Evolutionary conservation across 1,140 invertebrate genomes (phyloP), one percentile per base, ranked within the genome.

Genomic region (Penaeus chinensis): DNA sequence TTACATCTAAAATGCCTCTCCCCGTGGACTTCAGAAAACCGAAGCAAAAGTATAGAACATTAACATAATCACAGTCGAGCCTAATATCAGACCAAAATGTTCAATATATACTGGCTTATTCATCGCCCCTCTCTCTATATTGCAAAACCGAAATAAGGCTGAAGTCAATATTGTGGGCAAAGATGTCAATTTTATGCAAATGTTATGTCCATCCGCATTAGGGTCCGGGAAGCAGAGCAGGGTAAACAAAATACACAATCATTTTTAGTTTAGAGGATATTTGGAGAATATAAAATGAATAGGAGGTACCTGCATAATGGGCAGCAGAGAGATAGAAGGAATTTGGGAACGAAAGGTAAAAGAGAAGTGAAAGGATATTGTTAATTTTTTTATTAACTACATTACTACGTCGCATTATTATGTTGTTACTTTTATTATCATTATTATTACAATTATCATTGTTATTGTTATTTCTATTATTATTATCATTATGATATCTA

Each of bases 171-270:
- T 87, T 74, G 85, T 62, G 85, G 85, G 62, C 61, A 71, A 87
- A 87, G 85, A 87, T 87, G 85, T 87, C 85, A 87, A 87, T 87
- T 87, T 87, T 87, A 87, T 87, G 85, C 85, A 87, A 87, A 87
- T 87, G 85, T 87, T 87, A 87, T 87, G 85, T 87, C 85, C 78
- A 54, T 81, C 76, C 65, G 79, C 85, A 87, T 87, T 87, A 87
- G 85, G 85, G 85, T 78, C 79, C 18, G 85, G 74, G 85, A 87
- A 87, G 85, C 85, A 87, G 85, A 61, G 32, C 42, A 24, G 22
- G 85, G 85, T 87, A 87, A 87, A 87, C 85, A 87, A 87, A 81
- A 87, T 87, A 87, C 85, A 87, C 79, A 87, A 87, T 87, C 85
- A 87, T 81, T 87, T 87, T 87, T 81, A 81, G 79, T 66, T 87